Base-by-base conservation (phyloP, 1,140 invertebrate genomes). In the Sarcophaga peregrina region DNA sequence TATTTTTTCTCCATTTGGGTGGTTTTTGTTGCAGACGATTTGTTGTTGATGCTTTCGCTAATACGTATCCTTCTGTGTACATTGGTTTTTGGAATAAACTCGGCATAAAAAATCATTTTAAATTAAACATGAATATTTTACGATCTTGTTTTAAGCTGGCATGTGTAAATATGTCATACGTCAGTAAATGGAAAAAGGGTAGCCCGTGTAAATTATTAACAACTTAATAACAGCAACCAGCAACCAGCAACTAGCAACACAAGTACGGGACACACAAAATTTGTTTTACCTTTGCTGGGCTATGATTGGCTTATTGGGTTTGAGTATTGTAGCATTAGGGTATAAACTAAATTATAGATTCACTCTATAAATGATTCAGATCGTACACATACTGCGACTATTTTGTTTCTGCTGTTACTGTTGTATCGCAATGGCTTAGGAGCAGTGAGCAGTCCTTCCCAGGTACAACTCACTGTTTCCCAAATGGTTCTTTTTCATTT, bases 161-260 rank as follows among this genome's bases (percentile, higher is more conserved):
- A 68, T 68, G 58, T 83, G 80, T 83, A 82, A 82, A 82, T 83
- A 74, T 83, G 83, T 83, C 83, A 83, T 47, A 48, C 82, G 83
- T 83, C 83, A 83, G 50, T 80, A 76, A 76, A 80, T 75, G 10
- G 54, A 82, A 83, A 73, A 54, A 83, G 83, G 83, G 83, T 83
- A 81, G 20, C 75, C 80, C 80, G 9, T 58, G 80, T 81, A 72
- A 72, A 72, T 52, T 81, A 72, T 81, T 81, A 47, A 72, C 80
- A 81, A 62, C 75, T 45, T 15, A 81, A n/a, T 47, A 81, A 80
- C 78, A 80, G 52, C 11, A 80, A 54, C 37, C 52, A 78, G 46
- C n/a, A 83, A 83, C 73, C 74, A 37, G 25, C 25, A 72, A 62
- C 37, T 13, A 46, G 17, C 80, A 73, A 72, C 13, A 58, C 11